A percentile compares a stretch with the other conserved stretches of the same genome.
phyloP scores from a whole-genome alignment of 2,888 invertebrate species.

The Quadroppia sp. region DNA sequence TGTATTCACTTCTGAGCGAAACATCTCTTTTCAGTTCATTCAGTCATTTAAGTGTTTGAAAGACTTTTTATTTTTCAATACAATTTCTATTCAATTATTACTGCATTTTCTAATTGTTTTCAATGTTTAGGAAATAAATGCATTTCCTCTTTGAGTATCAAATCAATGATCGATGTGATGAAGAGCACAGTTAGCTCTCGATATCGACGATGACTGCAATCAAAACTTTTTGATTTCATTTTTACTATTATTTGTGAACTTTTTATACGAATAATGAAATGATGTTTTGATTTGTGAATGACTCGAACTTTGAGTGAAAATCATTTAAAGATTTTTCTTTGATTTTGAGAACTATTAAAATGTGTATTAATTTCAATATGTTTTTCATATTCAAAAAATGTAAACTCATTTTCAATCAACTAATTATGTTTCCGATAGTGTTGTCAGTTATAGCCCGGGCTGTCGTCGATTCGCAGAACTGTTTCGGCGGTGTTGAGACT shows the following conservation, averaged over 20 bases:
- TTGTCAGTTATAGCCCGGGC: conserved; percentile 40
- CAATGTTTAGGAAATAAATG: no score
- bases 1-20: no score
- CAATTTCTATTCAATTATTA: no score
- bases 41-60: no score
- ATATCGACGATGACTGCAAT: neutral
- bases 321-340: no score
- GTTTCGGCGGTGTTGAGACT: conserved; percentile 55
- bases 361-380: conserved; percentile 23
- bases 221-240: neutral
- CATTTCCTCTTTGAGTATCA: no score
- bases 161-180: no score
- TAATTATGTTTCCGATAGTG: conserved; percentile 42
- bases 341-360: conserved; percentile 10
- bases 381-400: neutral
- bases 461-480: conserved; percentile 47
- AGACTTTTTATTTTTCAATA: no score
- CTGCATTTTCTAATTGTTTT: no score
- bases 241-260: no score
- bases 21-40: no score
- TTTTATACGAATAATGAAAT: neutral
- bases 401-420: neutral
- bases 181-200: neutral
- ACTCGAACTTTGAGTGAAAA: neutral
- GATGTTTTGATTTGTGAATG: conserved; percentile 5